Evolutionary conservation across 2,797 vertebrate species (phyloP).

Genomic region (Gila robusta): DNA sequence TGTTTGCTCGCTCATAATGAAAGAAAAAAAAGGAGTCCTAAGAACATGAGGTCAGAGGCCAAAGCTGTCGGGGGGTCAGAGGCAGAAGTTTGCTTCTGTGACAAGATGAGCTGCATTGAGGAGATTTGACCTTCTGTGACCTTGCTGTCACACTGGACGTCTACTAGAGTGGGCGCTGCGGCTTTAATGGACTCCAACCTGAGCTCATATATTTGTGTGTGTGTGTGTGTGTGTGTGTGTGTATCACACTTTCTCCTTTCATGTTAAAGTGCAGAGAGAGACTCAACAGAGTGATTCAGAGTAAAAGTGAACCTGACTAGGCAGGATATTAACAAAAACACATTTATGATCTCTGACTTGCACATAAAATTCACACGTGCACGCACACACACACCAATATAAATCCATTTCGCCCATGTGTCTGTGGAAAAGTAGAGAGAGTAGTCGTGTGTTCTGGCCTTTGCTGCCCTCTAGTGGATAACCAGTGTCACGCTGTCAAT

Average conservation of each 20-base stretch:
- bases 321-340: conserved; percentile 41
- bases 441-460: conserved; percentile 13
- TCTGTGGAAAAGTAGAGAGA: background rate
- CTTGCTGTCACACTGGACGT: conserved; percentile 26
- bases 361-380: conserved; percentile 28
- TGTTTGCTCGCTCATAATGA: conserved; percentile 28
- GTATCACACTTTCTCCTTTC: background rate
- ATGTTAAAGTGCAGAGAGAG: conserved; percentile 14
- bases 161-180: background rate
- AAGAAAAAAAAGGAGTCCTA: conserved; percentile 35
- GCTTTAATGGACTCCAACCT: conserved; percentile 42
- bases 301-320: conserved; percentile 1
- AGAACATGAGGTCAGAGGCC: conserved; percentile 54
- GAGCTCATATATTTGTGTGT: background rate
- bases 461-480: conserved; percentile 68
- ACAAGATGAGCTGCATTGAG: conserved; percentile 35
- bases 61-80: conserved; percentile 35
- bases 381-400: background rate
- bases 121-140: conserved; percentile 30
- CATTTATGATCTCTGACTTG: conserved; percentile 8
- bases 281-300: conserved; percentile 13
- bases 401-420: conserved; percentile 33
- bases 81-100: conserved; percentile 48
- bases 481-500: no score
- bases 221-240: background rate